Conservation (phyloP, 2,797 vertebrate species). For the Hoplostethus atlanticus region DNA sequence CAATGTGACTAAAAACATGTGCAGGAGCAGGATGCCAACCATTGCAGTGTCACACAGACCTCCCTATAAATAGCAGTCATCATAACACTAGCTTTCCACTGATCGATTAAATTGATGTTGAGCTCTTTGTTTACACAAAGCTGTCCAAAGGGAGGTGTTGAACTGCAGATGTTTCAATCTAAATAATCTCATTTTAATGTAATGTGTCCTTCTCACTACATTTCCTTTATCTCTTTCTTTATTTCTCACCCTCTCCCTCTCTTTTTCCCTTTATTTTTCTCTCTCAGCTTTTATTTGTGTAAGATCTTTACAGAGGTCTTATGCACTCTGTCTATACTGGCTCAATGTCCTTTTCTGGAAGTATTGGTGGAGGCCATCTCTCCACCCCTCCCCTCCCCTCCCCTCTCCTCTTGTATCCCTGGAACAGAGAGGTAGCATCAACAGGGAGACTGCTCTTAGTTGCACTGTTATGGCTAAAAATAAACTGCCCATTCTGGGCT, state of each 20-base stretch:
- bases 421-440: slow-evolving; percentile 46
- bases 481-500: slow-evolving; percentile 18
- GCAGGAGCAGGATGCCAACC: slow-evolving; percentile 27
- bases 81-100: slow-evolving; percentile 70
- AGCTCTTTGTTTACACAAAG: slow-evolving; percentile 48
- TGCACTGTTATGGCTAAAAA: slow-evolving; percentile 60
- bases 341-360: slow-evolving; percentile 77
- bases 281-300: slow-evolving; percentile 21
- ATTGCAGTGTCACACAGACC: slow-evolving; percentile 57
- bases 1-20: slow-evolving; percentile 5
- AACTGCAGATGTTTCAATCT: slow-evolving; percentile 37
- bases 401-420: slow-evolving; percentile 20
- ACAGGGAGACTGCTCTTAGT: slow-evolving; percentile 56
- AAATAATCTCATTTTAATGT: slow-evolving; percentile 42
- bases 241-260: slow-evolving; percentile 14
- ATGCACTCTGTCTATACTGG: slow-evolving; percentile 25
- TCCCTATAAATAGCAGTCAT: slow-evolving; percentile 73
- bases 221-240: not conserved
- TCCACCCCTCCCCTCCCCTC: slow-evolving; percentile 16
- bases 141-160: slow-evolving; percentile 18
- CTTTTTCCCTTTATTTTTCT: slow-evolving; percentile 12
- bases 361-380: slow-evolving; percentile 35
- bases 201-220: slow-evolving; percentile 26
- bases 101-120: slow-evolving; percentile 70
- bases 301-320: slow-evolving; percentile 28